phyloP scores from a whole-genome alignment of 2,113 vertebrate species.

The Panthera leo region DNA sequence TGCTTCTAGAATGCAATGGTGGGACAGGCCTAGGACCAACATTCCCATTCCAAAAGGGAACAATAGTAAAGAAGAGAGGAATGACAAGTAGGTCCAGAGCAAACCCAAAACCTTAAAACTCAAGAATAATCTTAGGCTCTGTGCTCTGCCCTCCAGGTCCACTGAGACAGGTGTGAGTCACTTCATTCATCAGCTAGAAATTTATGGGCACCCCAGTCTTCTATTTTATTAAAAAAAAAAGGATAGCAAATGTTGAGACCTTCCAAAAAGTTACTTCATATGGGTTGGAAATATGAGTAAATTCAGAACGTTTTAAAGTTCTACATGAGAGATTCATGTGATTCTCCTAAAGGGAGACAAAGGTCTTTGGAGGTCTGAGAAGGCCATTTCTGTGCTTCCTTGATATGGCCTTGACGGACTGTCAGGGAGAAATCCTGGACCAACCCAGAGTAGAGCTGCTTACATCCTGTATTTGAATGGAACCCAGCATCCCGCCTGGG shows the following conservation, averaged over 20 bases:
- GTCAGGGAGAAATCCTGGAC: background rate
- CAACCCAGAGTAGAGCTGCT: background rate
- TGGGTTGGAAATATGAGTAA: background rate
- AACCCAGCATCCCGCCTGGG: background rate
- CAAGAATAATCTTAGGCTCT: background rate
- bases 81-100: background rate
- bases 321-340: background rate
- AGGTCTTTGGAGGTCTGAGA: background rate
- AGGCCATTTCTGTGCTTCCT: background rate
- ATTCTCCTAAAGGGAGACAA: background rate
- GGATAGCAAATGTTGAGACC: background rate
- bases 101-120: background rate
- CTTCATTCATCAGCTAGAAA: background rate
- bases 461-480: background rate
- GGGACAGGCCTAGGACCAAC: background rate
- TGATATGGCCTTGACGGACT: fast-evolving
- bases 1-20: background rate
- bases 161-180: background rate
- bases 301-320: background rate
- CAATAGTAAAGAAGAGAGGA: background rate
- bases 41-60: background rate
- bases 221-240: background rate
- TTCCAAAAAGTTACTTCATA: background rate
- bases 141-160: background rate
- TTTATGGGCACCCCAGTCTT: background rate